Conservation (phyloP, 2,888 invertebrate species). For the Epirrita christyi region DNA sequence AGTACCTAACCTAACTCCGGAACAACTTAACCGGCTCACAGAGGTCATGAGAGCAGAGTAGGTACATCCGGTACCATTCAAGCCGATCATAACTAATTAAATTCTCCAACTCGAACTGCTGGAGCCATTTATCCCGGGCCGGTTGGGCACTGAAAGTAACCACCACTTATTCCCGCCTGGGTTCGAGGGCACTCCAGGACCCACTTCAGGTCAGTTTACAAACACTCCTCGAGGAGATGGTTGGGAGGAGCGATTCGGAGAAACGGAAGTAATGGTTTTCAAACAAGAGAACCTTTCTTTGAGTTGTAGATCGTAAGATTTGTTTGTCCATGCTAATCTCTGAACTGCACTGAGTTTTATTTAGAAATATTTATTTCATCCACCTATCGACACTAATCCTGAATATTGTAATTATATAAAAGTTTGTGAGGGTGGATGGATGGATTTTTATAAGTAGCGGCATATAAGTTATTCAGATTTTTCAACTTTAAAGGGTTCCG, state of each 20-base stretch:
- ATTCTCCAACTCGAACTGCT: background rate
- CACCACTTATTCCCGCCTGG: slow-evolving; percentile 16
- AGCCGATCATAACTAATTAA: slow-evolving; percentile 16
- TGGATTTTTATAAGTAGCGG: too few species aligned
- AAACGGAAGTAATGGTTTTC: background rate
- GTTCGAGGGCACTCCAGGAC: slow-evolving; percentile 15
- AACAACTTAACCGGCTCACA: background rate
- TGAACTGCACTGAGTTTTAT: too few species aligned
- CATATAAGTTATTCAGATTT: too few species aligned
- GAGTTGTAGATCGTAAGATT: too few species aligned
- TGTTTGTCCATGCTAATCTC: too few species aligned
- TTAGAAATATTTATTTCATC: too few species aligned
- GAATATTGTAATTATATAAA: too few species aligned
- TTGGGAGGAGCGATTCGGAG: slow-evolving; percentile 6
- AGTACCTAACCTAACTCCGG: too few species aligned
- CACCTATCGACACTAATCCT: too few species aligned
- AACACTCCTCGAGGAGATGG: slow-evolving; percentile 38
- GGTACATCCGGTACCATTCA: background rate
- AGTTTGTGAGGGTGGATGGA: too few species aligned
- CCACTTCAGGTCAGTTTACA: slow-evolving; percentile 43
- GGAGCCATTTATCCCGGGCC: slow-evolving; percentile 1
- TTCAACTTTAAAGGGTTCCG: too few species aligned
- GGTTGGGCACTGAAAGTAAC: slow-evolving; percentile 9
- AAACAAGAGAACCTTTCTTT: too few species aligned
- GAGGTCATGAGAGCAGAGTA: background rate